phyloP scores from a whole-genome alignment of 2,113 vertebrate genomes.

The Daubentonia madagascariensis region DNA sequence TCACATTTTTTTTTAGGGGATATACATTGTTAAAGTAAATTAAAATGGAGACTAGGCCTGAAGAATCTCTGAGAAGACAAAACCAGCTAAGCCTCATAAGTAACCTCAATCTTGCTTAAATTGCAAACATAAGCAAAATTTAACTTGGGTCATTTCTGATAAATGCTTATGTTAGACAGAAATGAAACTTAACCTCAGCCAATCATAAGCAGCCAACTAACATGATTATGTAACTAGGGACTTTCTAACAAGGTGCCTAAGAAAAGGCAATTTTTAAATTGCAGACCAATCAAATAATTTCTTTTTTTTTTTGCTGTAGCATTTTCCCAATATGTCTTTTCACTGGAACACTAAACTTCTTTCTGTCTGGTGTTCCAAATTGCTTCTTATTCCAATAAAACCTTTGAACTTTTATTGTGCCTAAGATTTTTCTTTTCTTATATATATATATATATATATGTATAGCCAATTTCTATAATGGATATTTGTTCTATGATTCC shows the following conservation, averaged over 20 bases:
- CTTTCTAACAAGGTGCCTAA: neutral
- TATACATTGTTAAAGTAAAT: neutral
- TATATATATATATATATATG: neutral
- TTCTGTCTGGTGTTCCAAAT: neutral
- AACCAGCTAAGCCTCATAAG: neutral
- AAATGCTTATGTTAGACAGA: neutral
- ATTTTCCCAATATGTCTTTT: neutral
- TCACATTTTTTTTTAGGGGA: neutral
- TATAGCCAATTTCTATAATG: neutral
- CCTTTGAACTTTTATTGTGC: neutral
- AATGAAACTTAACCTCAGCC: neutral
- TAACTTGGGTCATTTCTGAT: neutral
- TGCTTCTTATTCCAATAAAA: neutral
- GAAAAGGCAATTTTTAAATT: neutral
- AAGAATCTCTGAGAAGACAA: neutral
- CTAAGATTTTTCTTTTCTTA: neutral
- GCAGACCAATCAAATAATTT: neutral
- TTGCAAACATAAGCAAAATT: neutral
- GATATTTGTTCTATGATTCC: neutral
- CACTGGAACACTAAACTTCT: neutral
- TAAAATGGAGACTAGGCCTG: neutral
- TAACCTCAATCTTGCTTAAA: neutral
- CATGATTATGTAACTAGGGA: neutral
- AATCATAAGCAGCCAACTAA: neutral
- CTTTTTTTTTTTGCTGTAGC: neutral